Evolutionary conservation across 2,113 vertebrate species (phyloP).

Genomic region (Sinocyclocheilus grahami): DNA sequence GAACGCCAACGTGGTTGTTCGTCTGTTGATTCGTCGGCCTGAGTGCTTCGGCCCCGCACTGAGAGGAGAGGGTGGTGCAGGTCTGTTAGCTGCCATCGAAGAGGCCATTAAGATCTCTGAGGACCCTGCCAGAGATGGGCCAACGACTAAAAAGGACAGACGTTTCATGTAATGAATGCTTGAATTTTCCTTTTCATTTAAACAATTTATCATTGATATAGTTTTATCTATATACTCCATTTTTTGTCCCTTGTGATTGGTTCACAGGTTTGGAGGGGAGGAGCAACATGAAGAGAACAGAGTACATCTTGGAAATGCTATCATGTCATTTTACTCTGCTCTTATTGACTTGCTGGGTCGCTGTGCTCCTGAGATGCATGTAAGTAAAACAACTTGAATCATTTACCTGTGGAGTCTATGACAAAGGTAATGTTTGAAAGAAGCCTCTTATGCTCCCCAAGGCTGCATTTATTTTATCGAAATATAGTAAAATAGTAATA

Average conservation of each 20-base stretch:
- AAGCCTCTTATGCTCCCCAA: neutral
- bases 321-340: constrained; percentile 95
- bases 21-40: constrained; percentile 88
- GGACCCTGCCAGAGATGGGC: constrained; percentile 88
- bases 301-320: constrained; percentile 89
- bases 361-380: constrained; percentile 94
- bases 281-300: constrained; percentile 89
- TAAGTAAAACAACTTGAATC: constrained; percentile 59
- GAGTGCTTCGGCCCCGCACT: constrained; percentile 93
- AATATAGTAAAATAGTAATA: neutral
- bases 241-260: constrained; percentile 16
- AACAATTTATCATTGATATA: neutral
- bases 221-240: neutral
- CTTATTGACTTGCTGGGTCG: constrained; percentile 92
- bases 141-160: constrained; percentile 87
- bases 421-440: neutral
- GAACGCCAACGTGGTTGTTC: constrained; percentile 92
- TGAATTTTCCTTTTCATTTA: neutral
- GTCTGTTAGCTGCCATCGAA: constrained; percentile 88
- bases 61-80: constrained; percentile 88
- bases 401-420: neutral
- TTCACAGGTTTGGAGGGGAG: constrained; percentile 84
- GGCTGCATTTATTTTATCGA: neutral
- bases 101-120: constrained; percentile 93
- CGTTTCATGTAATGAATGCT: constrained; percentile 75